Evolutionary conservation across 2,113 vertebrate species (phyloP).

Genomic region (Charina bottae): DNA sequence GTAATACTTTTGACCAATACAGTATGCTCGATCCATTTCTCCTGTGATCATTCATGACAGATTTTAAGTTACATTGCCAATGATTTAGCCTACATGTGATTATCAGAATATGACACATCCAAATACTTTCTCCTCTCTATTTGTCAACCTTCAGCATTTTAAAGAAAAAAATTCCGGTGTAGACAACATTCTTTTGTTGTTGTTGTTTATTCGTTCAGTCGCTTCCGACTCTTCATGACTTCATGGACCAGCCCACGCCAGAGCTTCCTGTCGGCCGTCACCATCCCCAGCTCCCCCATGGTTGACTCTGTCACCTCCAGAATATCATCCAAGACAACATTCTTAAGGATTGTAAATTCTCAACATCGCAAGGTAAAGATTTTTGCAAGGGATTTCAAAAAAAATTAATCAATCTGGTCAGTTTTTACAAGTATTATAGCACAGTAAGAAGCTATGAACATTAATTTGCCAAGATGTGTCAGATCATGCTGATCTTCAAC

Average conservation of each 20-base stretch:
- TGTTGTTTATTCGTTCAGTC: too few relatives aligned
- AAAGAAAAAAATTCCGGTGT: conserved; percentile 8
- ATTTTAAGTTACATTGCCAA: conserved; percentile 36
- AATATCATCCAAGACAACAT: too few relatives aligned
- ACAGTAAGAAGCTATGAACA: not conserved
- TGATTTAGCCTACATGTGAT: not conserved
- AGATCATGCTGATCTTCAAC: not conserved
- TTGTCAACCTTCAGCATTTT: conserved; percentile 5
- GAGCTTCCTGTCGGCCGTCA: too few relatives aligned
- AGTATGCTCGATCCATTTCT: conserved; percentile 5
- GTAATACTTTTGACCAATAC: not conserved
- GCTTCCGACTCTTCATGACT: too few relatives aligned
- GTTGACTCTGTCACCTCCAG: too few relatives aligned
- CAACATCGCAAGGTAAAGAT: not conserved
- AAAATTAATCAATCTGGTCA: not conserved
- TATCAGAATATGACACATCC: not conserved
- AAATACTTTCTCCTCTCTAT: not conserved
- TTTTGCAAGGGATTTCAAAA: not conserved
- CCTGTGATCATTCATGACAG: conserved; percentile 4
- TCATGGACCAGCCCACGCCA: too few relatives aligned
- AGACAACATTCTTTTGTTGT: too few relatives aligned
- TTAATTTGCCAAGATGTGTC: not conserved
- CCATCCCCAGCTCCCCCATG: too few relatives aligned
- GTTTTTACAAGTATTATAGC: not conserved
- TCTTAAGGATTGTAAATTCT: conserved; percentile 12